Evolutionary conservation across 2,888 invertebrate species (phyloP).

Genomic region (Lamellibrachia satsuma): DNA sequence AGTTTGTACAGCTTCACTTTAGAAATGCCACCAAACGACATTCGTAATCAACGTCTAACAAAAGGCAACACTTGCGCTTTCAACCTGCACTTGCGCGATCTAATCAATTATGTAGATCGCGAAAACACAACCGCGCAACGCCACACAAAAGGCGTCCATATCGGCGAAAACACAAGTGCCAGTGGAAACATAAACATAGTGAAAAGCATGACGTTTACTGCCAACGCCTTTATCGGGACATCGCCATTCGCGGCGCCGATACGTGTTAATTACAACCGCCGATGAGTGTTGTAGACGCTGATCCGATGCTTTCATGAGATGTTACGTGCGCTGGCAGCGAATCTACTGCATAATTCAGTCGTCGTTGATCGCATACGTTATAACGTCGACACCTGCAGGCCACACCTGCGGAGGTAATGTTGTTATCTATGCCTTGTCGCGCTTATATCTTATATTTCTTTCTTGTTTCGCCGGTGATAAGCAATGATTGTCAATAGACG

Average conservation of each 20-base stretch:
- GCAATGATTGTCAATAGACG: background rate
- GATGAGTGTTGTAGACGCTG: background rate
- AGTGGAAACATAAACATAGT: background rate
- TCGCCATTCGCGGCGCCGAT: background rate
- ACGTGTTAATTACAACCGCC: background rate
- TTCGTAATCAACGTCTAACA: background rate
- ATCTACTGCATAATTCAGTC: constrained; percentile 1
- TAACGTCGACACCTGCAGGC: background rate
- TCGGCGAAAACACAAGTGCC: background rate
- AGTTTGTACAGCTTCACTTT: too few species aligned
- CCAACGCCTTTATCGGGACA: background rate
- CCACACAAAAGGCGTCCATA: background rate
- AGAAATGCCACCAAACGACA: too few species aligned
- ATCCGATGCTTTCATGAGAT: background rate
- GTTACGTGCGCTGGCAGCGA: background rate
- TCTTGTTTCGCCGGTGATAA: background rate
- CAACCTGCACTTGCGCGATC: background rate
- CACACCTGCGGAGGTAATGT: background rate
- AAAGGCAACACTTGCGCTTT: background rate
- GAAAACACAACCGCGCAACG: background rate
- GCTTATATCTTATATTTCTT: background rate
- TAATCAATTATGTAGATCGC: background rate
- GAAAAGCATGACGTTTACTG: background rate
- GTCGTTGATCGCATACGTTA: background rate
- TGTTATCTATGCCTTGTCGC: background rate